A percentile compares a stretch with the other conserved stretches of the same genome.
Conservation (phyloP, 2,113 vertebrate genomes). For the Microtus montanus region DNA sequence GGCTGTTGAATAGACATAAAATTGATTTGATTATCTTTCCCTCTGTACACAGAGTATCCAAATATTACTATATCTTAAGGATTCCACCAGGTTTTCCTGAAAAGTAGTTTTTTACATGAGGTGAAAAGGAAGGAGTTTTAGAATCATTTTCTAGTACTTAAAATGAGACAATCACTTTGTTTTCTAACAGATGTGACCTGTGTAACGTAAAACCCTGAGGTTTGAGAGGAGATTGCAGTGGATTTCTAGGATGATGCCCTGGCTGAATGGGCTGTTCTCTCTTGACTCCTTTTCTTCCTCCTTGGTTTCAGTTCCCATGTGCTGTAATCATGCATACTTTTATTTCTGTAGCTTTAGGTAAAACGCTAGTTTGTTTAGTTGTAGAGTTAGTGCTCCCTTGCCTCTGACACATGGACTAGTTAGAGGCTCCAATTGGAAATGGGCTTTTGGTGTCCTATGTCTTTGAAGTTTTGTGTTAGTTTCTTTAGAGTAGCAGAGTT, state of each 20-base stretch:
- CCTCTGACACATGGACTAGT: slow-evolving; percentile 53
- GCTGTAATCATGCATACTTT: slow-evolving; percentile 17
- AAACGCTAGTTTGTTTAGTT: slow-evolving; percentile 25
- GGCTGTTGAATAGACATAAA: slow-evolving; percentile 43
- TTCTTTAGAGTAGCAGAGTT: slow-evolving; percentile 67
- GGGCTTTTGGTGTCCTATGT: slow-evolving; percentile 38
- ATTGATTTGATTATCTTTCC: slow-evolving; percentile 48
- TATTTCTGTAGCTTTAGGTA: slow-evolving; percentile 30
- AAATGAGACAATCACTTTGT: slow-evolving; percentile 63
- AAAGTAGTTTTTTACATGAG: slow-evolving; percentile 34
- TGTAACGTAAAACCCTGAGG: slow-evolving; percentile 28
- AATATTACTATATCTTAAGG: slow-evolving; percentile 37
- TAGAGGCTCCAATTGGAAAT: slow-evolving; percentile 56
- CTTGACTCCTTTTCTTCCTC: neutral
- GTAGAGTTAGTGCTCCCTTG: slow-evolving; percentile 25
- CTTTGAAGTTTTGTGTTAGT: neutral
- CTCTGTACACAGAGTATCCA: slow-evolving; percentile 44
- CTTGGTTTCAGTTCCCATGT: neutral
- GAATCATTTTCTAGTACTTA: slow-evolving; percentile 52
- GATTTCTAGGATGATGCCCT: slow-evolving; percentile 25
- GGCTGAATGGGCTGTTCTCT: neutral
- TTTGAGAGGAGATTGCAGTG: slow-evolving; percentile 30
- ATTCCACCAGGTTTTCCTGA: slow-evolving; percentile 41
- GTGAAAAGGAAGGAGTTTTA: slow-evolving; percentile 51
- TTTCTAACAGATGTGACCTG: slow-evolving; percentile 37